Evolutionary conservation across 2,797 vertebrate genomes (phyloP), one percentile per base, ranked within the genome.

Genomic region (Saxicola maurus): DNA sequence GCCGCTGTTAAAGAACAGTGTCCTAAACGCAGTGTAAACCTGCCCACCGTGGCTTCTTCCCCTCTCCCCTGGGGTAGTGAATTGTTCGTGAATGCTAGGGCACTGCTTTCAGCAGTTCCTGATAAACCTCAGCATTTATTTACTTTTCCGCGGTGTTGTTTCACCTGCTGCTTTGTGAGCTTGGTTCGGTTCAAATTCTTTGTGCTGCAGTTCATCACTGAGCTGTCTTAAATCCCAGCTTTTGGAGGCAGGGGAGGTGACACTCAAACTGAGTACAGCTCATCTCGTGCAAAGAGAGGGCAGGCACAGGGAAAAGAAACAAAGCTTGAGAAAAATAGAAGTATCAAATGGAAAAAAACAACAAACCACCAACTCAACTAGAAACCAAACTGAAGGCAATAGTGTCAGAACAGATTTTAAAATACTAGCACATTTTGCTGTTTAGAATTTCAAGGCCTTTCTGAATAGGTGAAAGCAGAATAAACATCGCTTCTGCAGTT

Each of bases 381-480:
- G 59, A 84, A 88, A 74, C 90, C 65, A 82, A 77, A 77, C 12
- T 24, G 38, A 80, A 60, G 4, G 2, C 23, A 61, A 33, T 52
- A 31, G 15, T 31, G 24, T 45, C 21, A 33, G 40, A 28, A 57
- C 19, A 56, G 42, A 51, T 56, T 56, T 46, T 56, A 48, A 82
- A 87, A 72, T 59, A 37, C 48, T 31, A 66, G 45, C 45, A n/a
- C 27, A 24, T 72, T 51, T 42, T 79, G 40, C 84, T 89, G 28
- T 65, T 65, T 68, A n/a, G 48, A 75, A 72, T 82, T 78, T 82
- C 48, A 81, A 83, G 55, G 48, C 55, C 46, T 80, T 88, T 84
- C 53, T 74, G 75, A 88, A 77, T 40, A 81, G 37, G n/a, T 80
- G 43, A 82, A 74, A 75, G 46, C 37, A 74, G n/a, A 92, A 91